phyloP scores from a whole-genome alignment of 2,113 vertebrate genomes.

The Vidua macroura region DNA sequence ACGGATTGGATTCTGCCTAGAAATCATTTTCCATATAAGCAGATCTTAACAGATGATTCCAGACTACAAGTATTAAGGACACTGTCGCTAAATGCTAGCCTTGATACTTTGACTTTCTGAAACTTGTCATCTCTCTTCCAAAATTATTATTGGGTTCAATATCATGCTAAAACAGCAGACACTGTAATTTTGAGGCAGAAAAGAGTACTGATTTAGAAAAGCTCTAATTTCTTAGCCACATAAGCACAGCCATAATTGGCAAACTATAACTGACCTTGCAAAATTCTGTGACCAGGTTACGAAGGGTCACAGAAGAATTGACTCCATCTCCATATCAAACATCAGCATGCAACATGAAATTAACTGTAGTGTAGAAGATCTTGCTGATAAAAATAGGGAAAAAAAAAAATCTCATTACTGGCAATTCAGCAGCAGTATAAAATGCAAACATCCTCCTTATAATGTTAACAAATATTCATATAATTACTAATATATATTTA shows the following conservation, averaged over 20 bases:
- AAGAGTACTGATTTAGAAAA: neutral
- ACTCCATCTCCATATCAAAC: neutral
- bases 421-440: neutral
- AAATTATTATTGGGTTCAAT: constrained; percentile 42
- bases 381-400: neutral
- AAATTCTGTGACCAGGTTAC: constrained; percentile 11
- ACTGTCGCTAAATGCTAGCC: constrained; percentile 59
- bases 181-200: constrained; percentile 14
- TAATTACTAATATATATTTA: neutral
- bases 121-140: constrained; percentile 53
- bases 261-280: neutral
- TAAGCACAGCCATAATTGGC: neutral
- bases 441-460: neutral
- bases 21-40: constrained; percentile 59
- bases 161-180: constrained; percentile 25
- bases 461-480: neutral
- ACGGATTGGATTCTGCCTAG: constrained; percentile 7
- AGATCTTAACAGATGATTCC: constrained; percentile 44
- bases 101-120: constrained; percentile 28
- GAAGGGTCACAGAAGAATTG: neutral
- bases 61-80: constrained; percentile 37
- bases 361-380: neutral
- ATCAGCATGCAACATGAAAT: neutral
- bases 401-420: neutral
- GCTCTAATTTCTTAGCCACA: constrained; percentile 6